phyloP scores from a whole-genome alignment of 1,140 invertebrate species.

The Bombyx mandarina region DNA sequence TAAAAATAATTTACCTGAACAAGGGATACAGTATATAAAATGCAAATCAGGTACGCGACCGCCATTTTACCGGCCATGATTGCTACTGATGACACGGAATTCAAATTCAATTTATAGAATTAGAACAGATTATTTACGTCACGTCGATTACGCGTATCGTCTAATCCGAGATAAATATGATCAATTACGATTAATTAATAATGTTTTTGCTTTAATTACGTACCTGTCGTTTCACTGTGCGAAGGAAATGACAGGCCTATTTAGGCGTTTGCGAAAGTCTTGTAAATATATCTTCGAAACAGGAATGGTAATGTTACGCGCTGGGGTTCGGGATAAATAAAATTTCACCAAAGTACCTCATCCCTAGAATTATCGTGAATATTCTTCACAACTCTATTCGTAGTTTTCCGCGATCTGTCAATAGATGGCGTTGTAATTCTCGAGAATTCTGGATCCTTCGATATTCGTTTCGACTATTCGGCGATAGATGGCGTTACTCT shows the following conservation, averaged over 20 bases:
- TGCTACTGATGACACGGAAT: not conserved
- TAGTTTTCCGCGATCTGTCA: too few relatives aligned
- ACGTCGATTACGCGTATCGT: not conserved
- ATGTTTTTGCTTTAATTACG: not conserved
- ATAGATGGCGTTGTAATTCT: too few relatives aligned
- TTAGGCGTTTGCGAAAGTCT: too few relatives aligned
- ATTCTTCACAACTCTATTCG: too few relatives aligned
- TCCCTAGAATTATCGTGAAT: too few relatives aligned
- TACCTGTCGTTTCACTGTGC: not conserved
- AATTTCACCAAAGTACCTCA: too few relatives aligned
- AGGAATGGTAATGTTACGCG: too few relatives aligned
- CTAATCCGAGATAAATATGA: not conserved
- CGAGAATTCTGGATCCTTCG: too few relatives aligned
- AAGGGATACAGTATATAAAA: slow-evolving; percentile 9
- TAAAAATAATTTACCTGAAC: slow-evolving; percentile 7
- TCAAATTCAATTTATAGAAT: not conserved
- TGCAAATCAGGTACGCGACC: slow-evolving; percentile 7
- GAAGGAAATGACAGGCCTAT: not conserved
- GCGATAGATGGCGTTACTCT: too few relatives aligned
- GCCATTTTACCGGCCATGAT: slow-evolving; percentile 9
- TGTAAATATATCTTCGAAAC: too few relatives aligned
- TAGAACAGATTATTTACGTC: not conserved
- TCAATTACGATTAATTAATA: not conserved
- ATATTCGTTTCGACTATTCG: too few relatives aligned
- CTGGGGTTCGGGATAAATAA: too few relatives aligned